A percentile compares a stretch with the other conserved stretches of the same genome.
Conservation (phyloP, 2,888 invertebrate genomes). For the Cistogaster globosa region DNA sequence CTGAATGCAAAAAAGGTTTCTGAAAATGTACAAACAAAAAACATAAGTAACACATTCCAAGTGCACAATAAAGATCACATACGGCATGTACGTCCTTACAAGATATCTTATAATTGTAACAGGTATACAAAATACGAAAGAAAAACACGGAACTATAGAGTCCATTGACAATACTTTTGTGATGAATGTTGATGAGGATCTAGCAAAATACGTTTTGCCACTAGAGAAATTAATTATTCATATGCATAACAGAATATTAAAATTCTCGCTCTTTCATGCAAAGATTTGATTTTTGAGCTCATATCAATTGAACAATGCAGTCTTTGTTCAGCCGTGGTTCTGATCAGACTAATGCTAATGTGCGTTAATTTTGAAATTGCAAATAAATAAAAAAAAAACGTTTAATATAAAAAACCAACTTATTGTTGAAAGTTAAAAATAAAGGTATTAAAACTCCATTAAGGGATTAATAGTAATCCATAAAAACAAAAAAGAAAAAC, state of each 20-base stretch:
- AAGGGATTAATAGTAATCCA: too few relatives aligned
- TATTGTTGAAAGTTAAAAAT: too few relatives aligned
- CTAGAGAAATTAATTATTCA: slow-evolving; percentile 40
- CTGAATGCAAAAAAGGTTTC: slow-evolving; percentile 1
- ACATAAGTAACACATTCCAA: slow-evolving; percentile 11
- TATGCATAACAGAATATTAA: slow-evolving; percentile 17
- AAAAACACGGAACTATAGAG: slow-evolving; percentile 26
- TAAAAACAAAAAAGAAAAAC: too few relatives aligned
- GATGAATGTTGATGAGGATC: slow-evolving; percentile 33
- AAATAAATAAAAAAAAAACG: too few relatives aligned
- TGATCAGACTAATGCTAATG: too few relatives aligned
- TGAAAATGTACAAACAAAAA: background rate
- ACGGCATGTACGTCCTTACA: slow-evolving; percentile 25
- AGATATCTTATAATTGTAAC: slow-evolving; percentile 25
- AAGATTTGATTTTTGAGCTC: slow-evolving; percentile 38
- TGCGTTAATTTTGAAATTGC: too few relatives aligned
- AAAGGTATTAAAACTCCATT: too few relatives aligned
- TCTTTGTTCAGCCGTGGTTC: too few relatives aligned
- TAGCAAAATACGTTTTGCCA: slow-evolving; percentile 51
- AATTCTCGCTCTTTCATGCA: slow-evolving; percentile 37
- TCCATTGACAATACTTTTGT: slow-evolving; percentile 20
- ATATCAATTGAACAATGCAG: slow-evolving; percentile 24
- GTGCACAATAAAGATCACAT: slow-evolving; percentile 16
- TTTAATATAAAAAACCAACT: too few relatives aligned
- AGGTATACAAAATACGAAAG: slow-evolving; percentile 17